Percentiles rank a stretch among this genome's conserved stretches.
Evolutionary conservation across 2,113 vertebrate genomes (phyloP).

Genomic region (Cyanistes caeruleus): DNA sequence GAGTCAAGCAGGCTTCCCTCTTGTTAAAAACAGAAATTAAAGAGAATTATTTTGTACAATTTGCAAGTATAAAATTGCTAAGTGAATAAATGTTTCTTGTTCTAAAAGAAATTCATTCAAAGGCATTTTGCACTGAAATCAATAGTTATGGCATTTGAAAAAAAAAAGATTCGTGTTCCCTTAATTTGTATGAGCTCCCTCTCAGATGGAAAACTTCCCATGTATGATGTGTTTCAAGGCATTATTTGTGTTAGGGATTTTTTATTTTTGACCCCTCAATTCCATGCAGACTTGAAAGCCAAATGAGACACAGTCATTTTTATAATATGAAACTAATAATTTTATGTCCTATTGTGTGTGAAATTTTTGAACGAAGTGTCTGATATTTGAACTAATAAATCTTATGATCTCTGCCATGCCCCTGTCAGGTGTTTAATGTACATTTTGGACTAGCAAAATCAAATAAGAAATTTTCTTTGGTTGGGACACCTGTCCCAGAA

Average conservation of each 20-base stretch:
- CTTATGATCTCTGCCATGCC: conserved; percentile 14
- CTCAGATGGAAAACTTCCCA: not conserved
- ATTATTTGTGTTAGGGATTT: not conserved
- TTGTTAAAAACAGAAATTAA: not conserved
- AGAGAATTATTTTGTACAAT: not conserved
- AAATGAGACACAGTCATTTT: not conserved
- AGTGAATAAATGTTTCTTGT: not conserved
- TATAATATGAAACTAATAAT: not conserved
- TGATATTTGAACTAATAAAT: conserved; percentile 51
- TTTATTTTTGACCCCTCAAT: not conserved
- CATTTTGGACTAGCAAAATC: conserved; percentile 43
- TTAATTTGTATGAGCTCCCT: fast-evolving
- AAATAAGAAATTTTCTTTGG: conserved; percentile 53
- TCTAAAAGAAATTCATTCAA: not conserved
- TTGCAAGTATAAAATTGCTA: not conserved
- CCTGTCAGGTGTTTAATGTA: conserved; percentile 53
- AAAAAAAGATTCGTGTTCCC: not conserved
- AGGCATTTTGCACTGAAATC: not conserved
- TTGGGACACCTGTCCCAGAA: conserved; percentile 54
- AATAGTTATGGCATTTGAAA: not conserved
- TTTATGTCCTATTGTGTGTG: not conserved
- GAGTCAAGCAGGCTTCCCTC: not conserved
- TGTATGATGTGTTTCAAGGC: not conserved
- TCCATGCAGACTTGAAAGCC: not conserved
- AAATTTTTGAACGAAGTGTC: conserved; percentile 47